phyloP scores from a whole-genome alignment of 2,113 vertebrate genomes.

The Protomyctophum bolini region DNA sequence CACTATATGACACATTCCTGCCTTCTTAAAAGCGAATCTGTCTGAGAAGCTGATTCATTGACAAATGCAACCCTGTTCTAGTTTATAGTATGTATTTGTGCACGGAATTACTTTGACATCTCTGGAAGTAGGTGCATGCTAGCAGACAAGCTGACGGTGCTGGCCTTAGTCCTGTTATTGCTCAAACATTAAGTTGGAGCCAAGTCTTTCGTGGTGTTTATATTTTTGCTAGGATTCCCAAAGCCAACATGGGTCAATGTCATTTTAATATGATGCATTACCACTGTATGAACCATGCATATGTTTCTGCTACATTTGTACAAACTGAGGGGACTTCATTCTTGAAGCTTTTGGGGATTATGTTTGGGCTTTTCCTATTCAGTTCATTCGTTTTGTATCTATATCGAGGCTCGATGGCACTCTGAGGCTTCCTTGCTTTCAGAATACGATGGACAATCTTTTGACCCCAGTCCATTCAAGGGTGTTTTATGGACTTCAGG shows the following conservation, averaged over 20 bases:
- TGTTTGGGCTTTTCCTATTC: slow-evolving; percentile 20
- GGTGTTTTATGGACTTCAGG: background rate
- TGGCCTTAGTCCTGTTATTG: slow-evolving; percentile 24
- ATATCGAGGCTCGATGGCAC: slow-evolving; percentile 1
- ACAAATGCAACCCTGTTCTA: slow-evolving; percentile 37
- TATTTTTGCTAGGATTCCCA: slow-evolving; percentile 60
- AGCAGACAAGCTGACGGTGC: slow-evolving; percentile 37
- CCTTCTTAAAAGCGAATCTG: slow-evolving; percentile 42
- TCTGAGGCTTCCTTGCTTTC: slow-evolving; percentile 6
- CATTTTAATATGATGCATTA: slow-evolving; percentile 27
- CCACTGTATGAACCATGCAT: slow-evolving; percentile 24
- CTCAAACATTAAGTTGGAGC: slow-evolving; percentile 18
- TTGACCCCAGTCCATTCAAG: slow-evolving; percentile 35
- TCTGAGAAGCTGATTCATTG: slow-evolving; percentile 31
- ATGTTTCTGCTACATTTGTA: background rate
- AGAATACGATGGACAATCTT: slow-evolving; percentile 8
- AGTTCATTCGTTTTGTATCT: slow-evolving; percentile 11
- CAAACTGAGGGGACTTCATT: slow-evolving; percentile 17
- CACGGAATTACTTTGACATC: slow-evolving; percentile 28
- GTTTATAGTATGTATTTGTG: slow-evolving; percentile 32
- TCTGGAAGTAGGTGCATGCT: slow-evolving; percentile 19
- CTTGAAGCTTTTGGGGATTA: slow-evolving; percentile 26
- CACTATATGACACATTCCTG: slow-evolving; percentile 53
- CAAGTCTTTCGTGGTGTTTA: slow-evolving; percentile 1
- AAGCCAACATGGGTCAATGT: slow-evolving; percentile 50